Evolutionary conservation across 2,797 vertebrate genomes (phyloP), one percentile per base, ranked within the genome.

Genomic region (Eulemur mongoz): DNA sequence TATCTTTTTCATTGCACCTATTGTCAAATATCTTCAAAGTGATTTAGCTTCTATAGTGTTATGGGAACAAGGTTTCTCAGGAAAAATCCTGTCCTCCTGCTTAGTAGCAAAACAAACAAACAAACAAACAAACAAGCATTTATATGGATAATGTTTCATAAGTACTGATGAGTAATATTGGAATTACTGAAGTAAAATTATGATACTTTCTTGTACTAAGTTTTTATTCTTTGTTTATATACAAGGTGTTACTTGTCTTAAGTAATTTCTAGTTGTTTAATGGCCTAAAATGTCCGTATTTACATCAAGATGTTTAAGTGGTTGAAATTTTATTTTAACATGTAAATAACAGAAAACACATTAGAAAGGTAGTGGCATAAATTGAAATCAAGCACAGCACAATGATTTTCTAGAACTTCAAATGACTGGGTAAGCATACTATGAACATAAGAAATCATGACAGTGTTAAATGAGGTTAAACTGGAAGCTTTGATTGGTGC

Each of bases 301-400:
- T 79, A 86, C 12, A 30, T 70, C 11, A 93, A 52, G 32, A 79
- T 91, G 4, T n/a, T 65, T 75, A 91, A 84, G n/a, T n/a, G 27
- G 48, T 65, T 82, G 5, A 95, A 95, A 82, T 78, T 85, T n/a
- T 83, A 73, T 32, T 91, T 82, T 72, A 82, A 72, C 32, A 89
- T 88, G 4, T 52, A 65, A 48, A 18, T 20, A 69, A 80, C 79
- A 32, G 40, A 84, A 72, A 72, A 59, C 23, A 14, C 25, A 61
- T 79, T 80, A 52, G 14, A 90, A 72, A 13, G 13, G 2, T 25
- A 43, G 2, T 17, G 30, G 1, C 12, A 90, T 48, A 17, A 63
- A 76, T 61, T 43, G 22, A 5, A 75, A 63, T 50, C 32, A 81
- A 63, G 35, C 35, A 89, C 25, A 92, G 12, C 13, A 80, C 14